phyloP scores from a whole-genome alignment of 2,113 vertebrate species.

The Hippolais icterina region DNA sequence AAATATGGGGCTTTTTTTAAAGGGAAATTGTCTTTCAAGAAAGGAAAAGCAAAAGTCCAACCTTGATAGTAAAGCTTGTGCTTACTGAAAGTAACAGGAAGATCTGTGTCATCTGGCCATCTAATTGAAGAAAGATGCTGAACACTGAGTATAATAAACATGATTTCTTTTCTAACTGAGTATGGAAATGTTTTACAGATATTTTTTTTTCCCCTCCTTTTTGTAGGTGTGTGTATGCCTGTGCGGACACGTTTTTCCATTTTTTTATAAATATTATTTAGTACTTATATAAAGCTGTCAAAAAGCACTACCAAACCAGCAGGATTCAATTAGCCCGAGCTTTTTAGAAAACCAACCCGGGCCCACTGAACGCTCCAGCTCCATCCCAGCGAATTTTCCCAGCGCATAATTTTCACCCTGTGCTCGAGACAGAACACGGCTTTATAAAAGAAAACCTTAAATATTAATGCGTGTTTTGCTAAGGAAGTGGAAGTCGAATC shows the following conservation, averaged over 20 bases:
- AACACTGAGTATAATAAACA: conserved; percentile 18
- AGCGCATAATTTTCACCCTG: conserved; percentile 71
- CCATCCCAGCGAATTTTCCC: conserved; percentile 63
- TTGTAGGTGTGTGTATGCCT: conserved; percentile 19
- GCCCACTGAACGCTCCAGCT: conserved; percentile 57
- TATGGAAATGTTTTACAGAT: conserved; percentile 54
- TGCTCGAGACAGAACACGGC: conserved; percentile 68
- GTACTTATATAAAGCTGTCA: conserved; percentile 59
- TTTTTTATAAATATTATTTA: conserved; percentile 62
- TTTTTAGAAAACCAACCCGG: conserved; percentile 18
- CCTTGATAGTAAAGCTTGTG: conserved; percentile 10
- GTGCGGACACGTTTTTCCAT: background rate
- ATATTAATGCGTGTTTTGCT: conserved; percentile 85
- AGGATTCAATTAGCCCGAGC: conserved; percentile 61
- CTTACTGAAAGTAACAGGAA: conserved; percentile 60
- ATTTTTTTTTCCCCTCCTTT: conserved; percentile 16
- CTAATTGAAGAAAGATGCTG: conserved; percentile 69
- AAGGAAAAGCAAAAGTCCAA: conserved; percentile 46
- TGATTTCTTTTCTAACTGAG: conserved; percentile 45
- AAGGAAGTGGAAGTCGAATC: conserved; percentile 91
- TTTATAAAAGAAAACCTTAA: conserved; percentile 80
- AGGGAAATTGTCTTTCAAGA: conserved; percentile 41
- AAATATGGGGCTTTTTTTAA: conserved; percentile 19
- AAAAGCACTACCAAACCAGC: conserved; percentile 55
- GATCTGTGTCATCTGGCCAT: conserved; percentile 35